These are phyloP conservation scores for Athetis lepigone DNA, from an alignment of 2,888 invertebrate genomes.

Conservation along the genomic window DNA sequence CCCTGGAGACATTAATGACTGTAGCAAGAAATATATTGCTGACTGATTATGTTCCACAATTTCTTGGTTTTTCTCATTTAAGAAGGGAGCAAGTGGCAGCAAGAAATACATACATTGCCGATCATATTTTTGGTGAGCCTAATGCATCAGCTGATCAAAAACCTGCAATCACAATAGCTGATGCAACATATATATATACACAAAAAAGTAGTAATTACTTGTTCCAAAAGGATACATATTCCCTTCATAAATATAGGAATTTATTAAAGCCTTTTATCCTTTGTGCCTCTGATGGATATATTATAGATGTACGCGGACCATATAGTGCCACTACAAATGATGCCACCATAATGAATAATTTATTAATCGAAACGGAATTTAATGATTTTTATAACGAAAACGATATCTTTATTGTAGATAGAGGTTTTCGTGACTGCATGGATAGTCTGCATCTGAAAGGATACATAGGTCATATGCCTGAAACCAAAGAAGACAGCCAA, in stretches of 20 bases:
- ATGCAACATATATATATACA: conserved; percentile 27
- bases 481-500: conserved; percentile 21
- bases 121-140: conserved; percentile 20
- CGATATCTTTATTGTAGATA: background rate
- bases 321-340: conserved; percentile 36
- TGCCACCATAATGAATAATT: conserved; percentile 36
- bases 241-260: too few species aligned
- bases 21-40: conserved; percentile 19
- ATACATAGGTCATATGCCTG: conserved; percentile 40
- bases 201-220: conserved; percentile 24
- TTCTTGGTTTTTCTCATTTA: conserved; percentile 21
- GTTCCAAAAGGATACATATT: too few species aligned
- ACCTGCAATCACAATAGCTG: conserved; percentile 21
- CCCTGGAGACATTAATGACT: conserved; percentile 15
- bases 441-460: conserved; percentile 33
- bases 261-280: conserved; percentile 25
- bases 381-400: conserved; percentile 29
- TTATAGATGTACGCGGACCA: conserved; percentile 39
- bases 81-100: conserved; percentile 19
- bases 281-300: conserved; percentile 28
- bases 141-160: conserved; percentile 16
- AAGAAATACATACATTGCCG: conserved; percentile 13
- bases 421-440: conserved; percentile 35
- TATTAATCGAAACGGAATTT: conserved; percentile 20
- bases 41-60: conserved; percentile 24